Base-by-base conservation (phyloP, 2,113 vertebrate species). In the Ariopsis seemanni region DNA sequence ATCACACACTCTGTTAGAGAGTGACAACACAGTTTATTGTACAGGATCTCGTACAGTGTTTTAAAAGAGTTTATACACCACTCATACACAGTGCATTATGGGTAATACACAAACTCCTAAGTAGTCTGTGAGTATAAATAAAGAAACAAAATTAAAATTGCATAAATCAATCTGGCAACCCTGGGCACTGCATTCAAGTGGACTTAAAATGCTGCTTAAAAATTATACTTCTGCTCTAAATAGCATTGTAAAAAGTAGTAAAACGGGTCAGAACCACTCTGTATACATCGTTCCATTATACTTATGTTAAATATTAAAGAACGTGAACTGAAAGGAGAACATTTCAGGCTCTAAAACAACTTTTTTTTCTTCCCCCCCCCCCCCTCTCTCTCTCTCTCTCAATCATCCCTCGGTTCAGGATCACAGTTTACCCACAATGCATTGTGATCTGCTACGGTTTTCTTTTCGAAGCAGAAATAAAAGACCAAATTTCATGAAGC, bases 151-250 rank as follows among this genome's bases (percentile, higher is more conserved):
- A 48, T 2, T 42, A n/a, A 27, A 79, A 3, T 7, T 2, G 7
- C 52, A 53, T 57, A 57, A 7, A 20, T 15, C 53, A 80, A 30
- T 58, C 55, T 81, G 79, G 79, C 79, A 81, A 81, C 79, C 55
- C 79, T 30, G n/a, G 5, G 53, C 22, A 11, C 20, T 25, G 48
- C 48, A 52, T 22, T 53, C 11, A 69, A 30, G n/a, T 27, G n/a
- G 1, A 69, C n/a, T 30, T 69, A 69, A 67, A 12, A 8, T 11
- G 1, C 4, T 27, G 25, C 1, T 72, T 71, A 71, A 34, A 71
- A 71, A 18, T 5, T 0, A 14, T n/a, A 67, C 65, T 27, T 30
- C 65, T 30, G 65, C 65, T 27, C 63, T 27, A 63, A 69, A 69
- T 5, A 12, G 3, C 14, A 4, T 63, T 2, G 0, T 25, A 42